Evolutionary conservation across 2,888 invertebrate species (phyloP).

Genomic region (Cheiracanthium punctorium): DNA sequence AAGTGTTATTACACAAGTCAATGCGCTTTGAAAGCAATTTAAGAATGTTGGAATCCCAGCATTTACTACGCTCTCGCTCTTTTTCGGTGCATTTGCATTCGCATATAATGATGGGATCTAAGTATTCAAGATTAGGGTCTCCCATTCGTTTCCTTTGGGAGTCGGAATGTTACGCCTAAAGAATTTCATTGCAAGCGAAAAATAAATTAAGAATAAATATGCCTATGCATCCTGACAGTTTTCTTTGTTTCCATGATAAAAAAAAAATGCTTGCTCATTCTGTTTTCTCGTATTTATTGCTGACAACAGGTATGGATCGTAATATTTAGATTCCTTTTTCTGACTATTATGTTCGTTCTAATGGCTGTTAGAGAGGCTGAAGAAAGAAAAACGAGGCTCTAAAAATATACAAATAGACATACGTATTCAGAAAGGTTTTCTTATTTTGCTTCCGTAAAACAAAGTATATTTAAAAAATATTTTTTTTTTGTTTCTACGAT

Average conservation of each 20-base stretch:
- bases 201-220: conserved; percentile 24
- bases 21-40: conserved; percentile 35
- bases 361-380: no score
- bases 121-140: conserved; percentile 22
- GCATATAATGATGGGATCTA: conserved; percentile 32
- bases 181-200: neutral
- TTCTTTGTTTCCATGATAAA: conserved; percentile 15
- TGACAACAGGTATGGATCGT: conserved; percentile 38
- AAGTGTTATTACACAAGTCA: conserved; percentile 29
- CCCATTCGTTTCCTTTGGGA: neutral
- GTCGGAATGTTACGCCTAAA: neutral
- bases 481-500: no score
- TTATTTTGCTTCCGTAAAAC: no score
- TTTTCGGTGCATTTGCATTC: conserved; percentile 38
- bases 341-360: no score
- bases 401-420: no score
- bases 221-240: neutral
- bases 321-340: conserved; percentile 26
- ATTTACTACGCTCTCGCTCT: neutral
- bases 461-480: no score
- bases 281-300: conserved; percentile 39
- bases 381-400: no score
- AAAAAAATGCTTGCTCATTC: conserved; percentile 14
- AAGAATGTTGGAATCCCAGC: neutral
- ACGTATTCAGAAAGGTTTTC: no score